Conservation (phyloP, 2,113 vertebrate species). For the Pseudonaja textilis region DNA sequence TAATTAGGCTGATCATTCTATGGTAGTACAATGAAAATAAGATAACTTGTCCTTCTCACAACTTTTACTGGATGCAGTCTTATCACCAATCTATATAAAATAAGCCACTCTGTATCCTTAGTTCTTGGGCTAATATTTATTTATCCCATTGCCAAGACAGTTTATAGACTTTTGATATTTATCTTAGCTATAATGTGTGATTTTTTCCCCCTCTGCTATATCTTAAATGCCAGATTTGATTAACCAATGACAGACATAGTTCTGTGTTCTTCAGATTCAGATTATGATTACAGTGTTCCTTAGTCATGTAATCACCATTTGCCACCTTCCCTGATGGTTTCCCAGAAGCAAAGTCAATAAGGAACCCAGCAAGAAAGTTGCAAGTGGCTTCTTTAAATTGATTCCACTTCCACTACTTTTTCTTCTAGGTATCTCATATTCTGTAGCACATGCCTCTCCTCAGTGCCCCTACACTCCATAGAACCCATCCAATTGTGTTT, state of each 20-base stretch:
- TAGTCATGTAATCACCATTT: neutral
- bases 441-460: neutral
- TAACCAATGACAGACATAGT: neutral
- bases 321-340: neutral
- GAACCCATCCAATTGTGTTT: neutral
- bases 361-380: neutral
- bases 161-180: neutral
- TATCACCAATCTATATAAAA: neutral
- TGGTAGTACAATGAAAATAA: neutral
- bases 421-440: neutral
- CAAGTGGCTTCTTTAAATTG: neutral
- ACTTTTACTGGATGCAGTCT: neutral
- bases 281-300: neutral
- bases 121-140: neutral
- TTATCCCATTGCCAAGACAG: neutral
- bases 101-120: neutral
- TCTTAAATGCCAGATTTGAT: neutral
- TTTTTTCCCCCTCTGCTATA: neutral
- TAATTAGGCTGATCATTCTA: neutral
- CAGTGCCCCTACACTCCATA: neutral
- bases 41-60: neutral
- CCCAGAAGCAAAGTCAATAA: neutral
- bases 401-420: neutral
- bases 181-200: neutral
- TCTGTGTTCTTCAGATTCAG: neutral